Conservation (phyloP, 2,888 invertebrate genomes). For the Agriopis aurantiaria region DNA sequence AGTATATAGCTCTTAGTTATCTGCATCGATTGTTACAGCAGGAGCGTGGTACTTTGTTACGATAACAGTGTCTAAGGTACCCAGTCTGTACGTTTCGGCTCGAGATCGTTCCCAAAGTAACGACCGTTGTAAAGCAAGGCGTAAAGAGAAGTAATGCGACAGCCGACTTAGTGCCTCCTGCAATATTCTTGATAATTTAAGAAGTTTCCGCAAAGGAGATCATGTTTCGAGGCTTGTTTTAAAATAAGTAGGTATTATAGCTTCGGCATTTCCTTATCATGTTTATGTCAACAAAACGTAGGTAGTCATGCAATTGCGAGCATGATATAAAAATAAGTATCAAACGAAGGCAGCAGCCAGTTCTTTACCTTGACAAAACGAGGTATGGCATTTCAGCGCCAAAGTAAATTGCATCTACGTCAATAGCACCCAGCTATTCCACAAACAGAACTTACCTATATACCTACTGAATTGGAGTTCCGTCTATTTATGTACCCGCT, state of each 20-base stretch:
- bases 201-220: conserved; percentile 57
- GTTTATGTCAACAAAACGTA: conserved; percentile 47
- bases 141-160: conserved; percentile 52
- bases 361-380: conserved; percentile 12
- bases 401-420: neutral
- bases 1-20: conserved; percentile 5
- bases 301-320: conserved; percentile 39
- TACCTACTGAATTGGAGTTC: neutral
- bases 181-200: conserved; percentile 62
- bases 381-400: neutral
- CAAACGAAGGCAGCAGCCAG: conserved; percentile 28
- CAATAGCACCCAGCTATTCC: neutral
- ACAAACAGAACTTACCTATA: neutral
- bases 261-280: conserved; percentile 65
- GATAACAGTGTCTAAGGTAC: conserved; percentile 52
- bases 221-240: conserved; percentile 59
- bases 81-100: conserved; percentile 36
- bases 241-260: conserved; percentile 42
- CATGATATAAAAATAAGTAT: conserved; percentile 40
- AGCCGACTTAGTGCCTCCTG: conserved; percentile 53
- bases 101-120: conserved; percentile 57
- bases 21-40: conserved; percentile 16
- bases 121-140: conserved; percentile 55
- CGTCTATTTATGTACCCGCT: neutral
- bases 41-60: conserved; percentile 39